Base-by-base conservation (phyloP, 1,140 invertebrate genomes). In the Nasonia vitripennis region DNA sequence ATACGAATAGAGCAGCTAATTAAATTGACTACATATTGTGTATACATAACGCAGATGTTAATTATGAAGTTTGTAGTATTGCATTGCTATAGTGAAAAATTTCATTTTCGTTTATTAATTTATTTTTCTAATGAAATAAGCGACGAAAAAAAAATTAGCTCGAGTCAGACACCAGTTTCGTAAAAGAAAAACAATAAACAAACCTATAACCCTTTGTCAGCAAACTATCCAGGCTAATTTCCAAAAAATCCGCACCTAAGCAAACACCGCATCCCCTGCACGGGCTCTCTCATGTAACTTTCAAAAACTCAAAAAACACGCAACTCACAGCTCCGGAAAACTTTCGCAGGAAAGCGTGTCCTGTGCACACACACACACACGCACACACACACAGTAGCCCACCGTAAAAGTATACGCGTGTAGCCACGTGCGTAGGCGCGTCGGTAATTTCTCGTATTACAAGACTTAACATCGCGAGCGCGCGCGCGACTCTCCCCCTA, bases 371-470 rank as follows among this genome's bases (percentile, higher is more conserved):
- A 71, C 27, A 71, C 23, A 71, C 27, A 71, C 27, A 27, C 27
- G 1, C 27, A 27, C 1, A 27, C 27, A 48, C 31, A 11, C 68
- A 74, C 1, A 37, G 34, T 37, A 37, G 34, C 2, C 34, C 17
- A 48, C 12, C n/a, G 34, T 11, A 79, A 51, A 17, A 51, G 48
- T 62, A 37, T 37, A 37, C 34, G 34, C 34, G 6, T 62, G 20
- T 17, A 7, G 17, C n/a, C 55, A 62, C 55, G 20, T n/a, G 55
- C 55, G 20, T 62, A 41, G 14, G 14, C 55, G 41, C 11, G 27
- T 41, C 83, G 45, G 51, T 80, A 80, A 85, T 85, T 85, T 85
- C 84, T 85, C 84, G 84, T 81, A 85, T 85, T 85, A 85, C 84
- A 85, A 45, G 84, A 77, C 79, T 85, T 85, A 81, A 55, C 78